Conservation (phyloP, 2,797 vertebrate species). For the Sarcophilus harrisii region DNA sequence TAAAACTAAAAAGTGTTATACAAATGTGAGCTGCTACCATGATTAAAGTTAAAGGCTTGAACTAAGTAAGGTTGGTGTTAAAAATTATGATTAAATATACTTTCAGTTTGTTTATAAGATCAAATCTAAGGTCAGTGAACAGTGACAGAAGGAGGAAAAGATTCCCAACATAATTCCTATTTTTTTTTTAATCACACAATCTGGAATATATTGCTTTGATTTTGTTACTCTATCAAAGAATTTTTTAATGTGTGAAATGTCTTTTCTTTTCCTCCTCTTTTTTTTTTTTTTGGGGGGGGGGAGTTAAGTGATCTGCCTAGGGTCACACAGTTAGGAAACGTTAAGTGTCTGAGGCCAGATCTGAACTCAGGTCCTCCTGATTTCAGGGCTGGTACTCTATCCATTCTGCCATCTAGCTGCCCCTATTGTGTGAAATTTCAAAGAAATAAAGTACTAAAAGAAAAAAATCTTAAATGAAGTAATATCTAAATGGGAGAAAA, state of each 20-base stretch:
- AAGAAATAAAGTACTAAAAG: slow-evolving; percentile 26
- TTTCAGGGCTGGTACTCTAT: too few species aligned
- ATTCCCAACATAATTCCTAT: background rate
- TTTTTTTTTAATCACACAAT: slow-evolving; percentile 32
- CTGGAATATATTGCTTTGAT: background rate
- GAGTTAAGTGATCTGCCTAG: too few species aligned
- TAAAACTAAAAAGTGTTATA: background rate
- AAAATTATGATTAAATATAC: slow-evolving; percentile 33
- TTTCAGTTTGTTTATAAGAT: slow-evolving; percentile 31
- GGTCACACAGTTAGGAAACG: too few species aligned
- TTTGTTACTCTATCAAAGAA: slow-evolving; percentile 26
- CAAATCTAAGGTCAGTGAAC: slow-evolving; percentile 40
- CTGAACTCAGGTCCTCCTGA: too few species aligned
- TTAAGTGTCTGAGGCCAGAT: too few species aligned
- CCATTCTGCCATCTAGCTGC: too few species aligned
- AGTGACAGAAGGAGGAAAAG: background rate
- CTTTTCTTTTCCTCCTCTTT: too few species aligned
- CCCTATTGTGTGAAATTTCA: slow-evolving; percentile 37
- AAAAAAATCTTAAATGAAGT: slow-evolving; percentile 40
- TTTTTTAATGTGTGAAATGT: background rate
- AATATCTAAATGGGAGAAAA: slow-evolving; percentile 10
- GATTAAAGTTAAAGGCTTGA: background rate
- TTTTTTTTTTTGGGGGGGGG: too few species aligned
- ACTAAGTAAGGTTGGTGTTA: background rate
- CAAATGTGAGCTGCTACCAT: background rate